Percentiles rank a stretch among this genome's conserved stretches.
phyloP scores from a whole-genome alignment of 2,113 vertebrate species.

The Labrus mixtus region DNA sequence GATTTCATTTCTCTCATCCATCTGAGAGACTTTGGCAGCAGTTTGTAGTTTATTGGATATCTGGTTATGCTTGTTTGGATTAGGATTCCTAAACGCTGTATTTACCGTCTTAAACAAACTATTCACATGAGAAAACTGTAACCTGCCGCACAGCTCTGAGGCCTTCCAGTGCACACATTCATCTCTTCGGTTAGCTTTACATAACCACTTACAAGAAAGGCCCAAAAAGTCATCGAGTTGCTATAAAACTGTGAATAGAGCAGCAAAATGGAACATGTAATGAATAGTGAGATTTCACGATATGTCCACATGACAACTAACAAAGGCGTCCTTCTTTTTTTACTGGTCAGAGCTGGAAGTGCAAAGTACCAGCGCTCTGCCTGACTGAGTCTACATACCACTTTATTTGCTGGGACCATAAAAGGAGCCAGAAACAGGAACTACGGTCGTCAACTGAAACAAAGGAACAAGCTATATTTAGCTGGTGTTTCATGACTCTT shows the following conservation, averaged over 20 bases:
- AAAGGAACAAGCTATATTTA: constrained; percentile 33
- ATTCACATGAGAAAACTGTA: constrained; percentile 6
- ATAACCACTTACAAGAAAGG: background rate
- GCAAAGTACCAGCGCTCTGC: constrained; percentile 22
- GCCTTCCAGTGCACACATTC: background rate
- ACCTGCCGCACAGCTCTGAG: constrained; percentile 2
- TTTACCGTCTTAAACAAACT: constrained; percentile 30
- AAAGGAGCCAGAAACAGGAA: constrained; percentile 38
- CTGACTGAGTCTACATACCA: constrained; percentile 45
- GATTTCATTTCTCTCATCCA: constrained; percentile 35
- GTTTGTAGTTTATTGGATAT: constrained; percentile 34
- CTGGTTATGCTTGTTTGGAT: constrained; percentile 48
- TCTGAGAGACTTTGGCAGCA: constrained; percentile 10
- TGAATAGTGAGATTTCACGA: background rate
- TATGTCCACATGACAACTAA: background rate
- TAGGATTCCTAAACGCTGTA: constrained; percentile 27
- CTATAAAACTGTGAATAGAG: background rate
- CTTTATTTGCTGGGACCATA: constrained; percentile 47
- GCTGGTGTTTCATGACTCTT: constrained; percentile 9
- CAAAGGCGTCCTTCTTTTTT: background rate
- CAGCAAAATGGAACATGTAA: no score
- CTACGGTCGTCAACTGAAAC: constrained; percentile 26
- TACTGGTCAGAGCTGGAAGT: constrained; percentile 10
- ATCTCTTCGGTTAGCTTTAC: background rate
- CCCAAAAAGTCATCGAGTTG: background rate